Evolutionary conservation across 2,888 invertebrate species (phyloP).

Genomic region (Lithophane leautieri): DNA sequence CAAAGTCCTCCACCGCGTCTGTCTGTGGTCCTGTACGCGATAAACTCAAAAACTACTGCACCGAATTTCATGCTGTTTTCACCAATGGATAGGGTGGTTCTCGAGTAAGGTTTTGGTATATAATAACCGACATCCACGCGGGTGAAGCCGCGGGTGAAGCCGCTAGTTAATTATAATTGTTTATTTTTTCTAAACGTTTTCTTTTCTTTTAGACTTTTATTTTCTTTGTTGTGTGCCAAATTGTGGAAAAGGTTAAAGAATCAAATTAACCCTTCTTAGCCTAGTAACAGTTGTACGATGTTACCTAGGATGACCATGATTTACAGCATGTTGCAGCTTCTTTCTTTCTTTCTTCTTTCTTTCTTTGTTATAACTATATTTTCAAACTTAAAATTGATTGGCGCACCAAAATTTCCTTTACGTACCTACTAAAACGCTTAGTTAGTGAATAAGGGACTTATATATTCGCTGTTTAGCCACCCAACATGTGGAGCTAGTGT

Average conservation of each 20-base stretch:
- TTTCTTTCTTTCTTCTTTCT: too few species aligned
- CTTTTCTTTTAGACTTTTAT: not conserved
- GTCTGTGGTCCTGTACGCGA: too few species aligned
- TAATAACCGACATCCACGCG: too few species aligned
- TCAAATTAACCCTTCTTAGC: not conserved
- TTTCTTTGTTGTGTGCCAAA: not conserved
- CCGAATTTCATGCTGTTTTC: too few species aligned
- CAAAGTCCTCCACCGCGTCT: too few species aligned
- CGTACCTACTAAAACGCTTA: not conserved
- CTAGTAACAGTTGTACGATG: not conserved
- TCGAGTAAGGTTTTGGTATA: too few species aligned
- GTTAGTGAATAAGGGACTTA: not conserved
- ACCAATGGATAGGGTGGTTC: too few species aligned
- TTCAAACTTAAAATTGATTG: not conserved
- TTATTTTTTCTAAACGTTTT: not conserved
- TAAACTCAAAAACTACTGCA: too few species aligned
- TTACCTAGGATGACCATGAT: not conserved
- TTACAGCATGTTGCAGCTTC: too few species aligned
- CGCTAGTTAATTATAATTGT: not conserved
- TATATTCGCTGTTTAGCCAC: not conserved
- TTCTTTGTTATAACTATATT: not conserved
- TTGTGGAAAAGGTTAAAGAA: not conserved
- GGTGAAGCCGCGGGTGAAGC: too few species aligned
- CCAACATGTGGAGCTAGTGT: conserved; percentile 24
- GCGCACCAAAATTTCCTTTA: not conserved